Percentiles rank a stretch among this genome's conserved stretches.
phyloP scores from a whole-genome alignment of 2,797 vertebrate species.

The Mormyrops attenuatus region DNA sequence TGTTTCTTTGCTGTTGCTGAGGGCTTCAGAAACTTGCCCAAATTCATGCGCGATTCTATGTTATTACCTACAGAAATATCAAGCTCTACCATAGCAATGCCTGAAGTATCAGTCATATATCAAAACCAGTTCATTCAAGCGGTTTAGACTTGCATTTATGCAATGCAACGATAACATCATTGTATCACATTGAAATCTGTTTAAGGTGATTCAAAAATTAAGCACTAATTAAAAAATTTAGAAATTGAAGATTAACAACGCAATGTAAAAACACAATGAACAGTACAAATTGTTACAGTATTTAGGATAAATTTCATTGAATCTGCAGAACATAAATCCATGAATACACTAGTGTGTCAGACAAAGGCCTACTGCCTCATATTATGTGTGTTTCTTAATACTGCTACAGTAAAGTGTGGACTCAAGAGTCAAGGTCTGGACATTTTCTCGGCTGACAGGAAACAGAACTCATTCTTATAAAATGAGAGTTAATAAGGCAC shows the following conservation, averaged over 20 bases:
- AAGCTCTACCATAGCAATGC: slow-evolving; percentile 33
- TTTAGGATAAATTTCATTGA: background rate
- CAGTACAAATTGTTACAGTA: background rate
- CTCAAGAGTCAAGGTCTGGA: background rate
- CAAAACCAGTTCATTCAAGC: background rate
- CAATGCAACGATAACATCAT: background rate
- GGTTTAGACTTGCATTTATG: background rate
- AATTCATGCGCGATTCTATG: slow-evolving; percentile 68
- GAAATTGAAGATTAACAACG: background rate
- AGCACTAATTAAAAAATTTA: background rate
- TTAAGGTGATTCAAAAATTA: background rate
- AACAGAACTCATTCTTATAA: background rate
- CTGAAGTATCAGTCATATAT: background rate
- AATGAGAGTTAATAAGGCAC: background rate
- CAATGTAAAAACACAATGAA: background rate
- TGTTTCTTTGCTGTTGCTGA: slow-evolving; percentile 36
- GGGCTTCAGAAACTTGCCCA: slow-evolving; percentile 56
- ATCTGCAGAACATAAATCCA: background rate
- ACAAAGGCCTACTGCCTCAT: background rate
- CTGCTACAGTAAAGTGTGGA: background rate
- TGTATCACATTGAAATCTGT: background rate
- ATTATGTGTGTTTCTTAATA: background rate
- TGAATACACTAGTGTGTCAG: background rate
- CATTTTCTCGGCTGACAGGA: background rate
- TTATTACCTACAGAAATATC: slow-evolving; percentile 63